Evolutionary conservation across 92 coral and sea anemone species (phyloP), one percentile per base, ranked within the genome.

Genomic region (Phenganax stokvisi): DNA sequence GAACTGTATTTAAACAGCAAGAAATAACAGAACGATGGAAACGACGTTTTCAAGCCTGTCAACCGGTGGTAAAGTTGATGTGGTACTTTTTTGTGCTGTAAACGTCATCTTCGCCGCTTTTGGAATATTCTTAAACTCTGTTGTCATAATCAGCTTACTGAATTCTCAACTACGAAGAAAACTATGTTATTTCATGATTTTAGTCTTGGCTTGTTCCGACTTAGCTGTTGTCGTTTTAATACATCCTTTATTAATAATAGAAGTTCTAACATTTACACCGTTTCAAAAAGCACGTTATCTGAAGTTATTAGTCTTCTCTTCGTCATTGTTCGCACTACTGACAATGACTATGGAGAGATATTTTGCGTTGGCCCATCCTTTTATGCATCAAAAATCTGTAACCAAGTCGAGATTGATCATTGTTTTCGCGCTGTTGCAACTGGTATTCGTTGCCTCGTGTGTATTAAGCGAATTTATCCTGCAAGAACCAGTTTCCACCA

Each of bases 331-430:
- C 5, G 72, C 87, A 1, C 78, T 85, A 20, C 53, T 71, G 44
- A 55, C 85, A 0, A 60, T 85, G 12, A 84, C 87, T 47, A 67
- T 85, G 16, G 87, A 85, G 63, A 71, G 87, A 71, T 85, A 85
- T 29, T 75, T 85, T 10, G 87, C 87, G 28, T 67, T 85, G 11
- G 74, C 72, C 58, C 61, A 80, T 57, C 87, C 87, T 31, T 85
- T 79, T 61, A 9, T 67, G 29, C 72, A 67, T 53, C 16, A 67
- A 8, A 67, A 67, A 25, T 67, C 13, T 16, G 72, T 67, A 17
- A 67, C 72, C 10, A 67, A 44, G 29, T 15, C 47, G 71, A 72
- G 74, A 75, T 15, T 72, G 28, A 25, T 72, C 57, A 8, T 71
- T 80, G 57, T 12, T 67, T 8, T 28, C 31, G 44, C 11, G 80